These are phyloP conservation scores for Aphaenogaster floridana DNA, from an alignment of 1,140 invertebrate species.

Conservation along the genomic window DNA sequence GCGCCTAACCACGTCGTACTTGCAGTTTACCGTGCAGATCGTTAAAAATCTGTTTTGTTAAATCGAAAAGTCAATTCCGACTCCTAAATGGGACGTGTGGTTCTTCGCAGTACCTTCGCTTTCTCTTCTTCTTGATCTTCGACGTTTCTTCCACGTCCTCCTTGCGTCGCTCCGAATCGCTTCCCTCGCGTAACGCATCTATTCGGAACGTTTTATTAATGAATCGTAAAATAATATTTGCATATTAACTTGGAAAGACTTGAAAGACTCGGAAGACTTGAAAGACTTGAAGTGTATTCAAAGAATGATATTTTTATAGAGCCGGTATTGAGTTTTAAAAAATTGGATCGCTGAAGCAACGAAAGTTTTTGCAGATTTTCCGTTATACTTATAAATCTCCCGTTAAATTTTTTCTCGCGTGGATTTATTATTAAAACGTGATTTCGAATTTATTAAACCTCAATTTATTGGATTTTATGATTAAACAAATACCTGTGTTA, in stretches of 20 bases:
- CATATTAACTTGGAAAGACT: background rate
- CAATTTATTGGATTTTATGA: background rate
- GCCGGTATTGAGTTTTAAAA: background rate
- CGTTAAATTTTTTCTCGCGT: background rate
- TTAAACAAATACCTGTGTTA: conserved; percentile 52
- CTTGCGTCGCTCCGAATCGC: conserved; percentile 40
- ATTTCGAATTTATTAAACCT: conserved; percentile 5
- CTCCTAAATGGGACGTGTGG: background rate
- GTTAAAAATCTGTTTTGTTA: conserved; percentile 81
- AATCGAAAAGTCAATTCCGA: conserved; percentile 12
- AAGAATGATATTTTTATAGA: background rate
- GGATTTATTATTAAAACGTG: background rate
- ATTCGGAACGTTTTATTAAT: conserved; percentile 5
- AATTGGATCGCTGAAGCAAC: background rate
- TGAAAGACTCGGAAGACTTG: conserved; percentile 4
- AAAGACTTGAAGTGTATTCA: background rate
- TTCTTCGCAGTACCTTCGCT: conserved; percentile 60
- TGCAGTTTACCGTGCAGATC: conserved; percentile 92
- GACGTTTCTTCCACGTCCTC: conserved; percentile 38
- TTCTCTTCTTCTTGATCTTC: conserved; percentile 70
- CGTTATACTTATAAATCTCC: background rate
- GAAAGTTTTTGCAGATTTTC: background rate
- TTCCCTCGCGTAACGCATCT: conserved; percentile 29
- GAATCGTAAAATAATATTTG: background rate
- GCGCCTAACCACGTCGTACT: conserved; percentile 91